phyloP scores from a whole-genome alignment of 1,140 invertebrate genomes.

The Sitodiplosis mosellana region DNA sequence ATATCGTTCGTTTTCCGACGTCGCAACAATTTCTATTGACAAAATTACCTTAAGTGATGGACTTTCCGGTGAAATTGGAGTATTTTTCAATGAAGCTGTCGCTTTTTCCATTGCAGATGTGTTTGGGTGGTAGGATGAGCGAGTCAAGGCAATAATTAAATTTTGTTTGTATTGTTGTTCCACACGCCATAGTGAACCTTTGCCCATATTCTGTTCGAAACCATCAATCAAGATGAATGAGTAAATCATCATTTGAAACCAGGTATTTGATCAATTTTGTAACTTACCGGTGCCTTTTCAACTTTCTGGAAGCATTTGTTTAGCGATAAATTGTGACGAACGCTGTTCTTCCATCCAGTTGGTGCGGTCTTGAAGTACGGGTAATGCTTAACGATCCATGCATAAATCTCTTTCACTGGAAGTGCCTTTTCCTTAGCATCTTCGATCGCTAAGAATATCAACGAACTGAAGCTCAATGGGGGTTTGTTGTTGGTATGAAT shows the following conservation, averaged over 20 bases:
- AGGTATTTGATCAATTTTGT: background rate
- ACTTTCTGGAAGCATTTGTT: constrained; percentile 97
- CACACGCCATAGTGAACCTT: constrained; percentile 89
- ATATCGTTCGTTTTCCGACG: too few species aligned
- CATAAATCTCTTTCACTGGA: constrained; percentile 92
- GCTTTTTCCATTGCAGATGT: constrained; percentile 18
- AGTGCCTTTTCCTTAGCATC: constrained; percentile 72
- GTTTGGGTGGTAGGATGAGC: constrained; percentile 65
- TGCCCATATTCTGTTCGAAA: constrained; percentile 59
- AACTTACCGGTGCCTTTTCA: constrained; percentile 64
- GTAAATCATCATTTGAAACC: background rate
- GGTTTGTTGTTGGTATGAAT: constrained; percentile 76
- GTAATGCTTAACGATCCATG: constrained; percentile 94
- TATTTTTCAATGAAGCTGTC: constrained; percentile 13
- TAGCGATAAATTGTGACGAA: constrained; percentile 84
- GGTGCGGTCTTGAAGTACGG: constrained; percentile 92
- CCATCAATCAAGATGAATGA: constrained; percentile 5
- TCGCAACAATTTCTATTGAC: background rate
- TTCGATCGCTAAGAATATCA: constrained; percentile 96
- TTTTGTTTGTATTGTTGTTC: constrained; percentile 75
- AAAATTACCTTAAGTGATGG: background rate
- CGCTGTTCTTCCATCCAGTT: constrained; percentile 95
- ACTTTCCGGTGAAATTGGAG: constrained; percentile 8
- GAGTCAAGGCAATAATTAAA: constrained; percentile 62
- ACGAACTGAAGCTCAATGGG: constrained; percentile 80